Conservation (phyloP, 92 coral and sea anemone species). For the Zoanthus sociatus region DNA sequence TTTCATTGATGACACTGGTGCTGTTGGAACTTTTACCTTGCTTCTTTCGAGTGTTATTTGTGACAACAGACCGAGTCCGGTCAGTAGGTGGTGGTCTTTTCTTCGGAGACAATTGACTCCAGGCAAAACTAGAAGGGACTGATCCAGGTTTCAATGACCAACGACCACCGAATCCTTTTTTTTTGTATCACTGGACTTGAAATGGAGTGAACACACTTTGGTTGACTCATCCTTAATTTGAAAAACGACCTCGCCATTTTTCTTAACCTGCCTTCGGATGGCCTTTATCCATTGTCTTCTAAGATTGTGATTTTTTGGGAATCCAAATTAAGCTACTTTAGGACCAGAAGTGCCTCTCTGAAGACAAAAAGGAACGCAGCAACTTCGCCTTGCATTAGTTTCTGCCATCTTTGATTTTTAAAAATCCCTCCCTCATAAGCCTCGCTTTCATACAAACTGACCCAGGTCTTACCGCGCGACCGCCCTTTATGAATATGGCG, state of each 20-base stretch:
- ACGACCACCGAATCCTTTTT: slow-evolving; percentile 56
- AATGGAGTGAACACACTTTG: slow-evolving; percentile 69
- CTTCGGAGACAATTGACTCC: slow-evolving; percentile 48
- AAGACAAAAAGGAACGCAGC: slow-evolving; percentile 38
- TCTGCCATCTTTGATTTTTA: background rate
- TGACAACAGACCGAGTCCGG: slow-evolving; percentile 37
- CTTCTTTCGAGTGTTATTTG: slow-evolving; percentile 13
- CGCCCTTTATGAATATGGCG: slow-evolving; percentile 5
- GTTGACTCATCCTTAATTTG: slow-evolving; percentile 26
- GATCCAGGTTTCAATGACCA: slow-evolving; percentile 25
- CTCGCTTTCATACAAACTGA: background rate
- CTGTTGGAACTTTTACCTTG: background rate
- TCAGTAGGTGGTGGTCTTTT: slow-evolving; percentile 1
- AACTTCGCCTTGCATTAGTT: background rate
- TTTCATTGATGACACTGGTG: background rate
- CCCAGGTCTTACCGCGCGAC: slow-evolving; percentile 13
- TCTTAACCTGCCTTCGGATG: slow-evolving; percentile 9
- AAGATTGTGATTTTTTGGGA: background rate
- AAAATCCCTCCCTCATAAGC: background rate
- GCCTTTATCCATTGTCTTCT: slow-evolving; percentile 20
- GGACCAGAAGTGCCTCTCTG: slow-evolving; percentile 34
- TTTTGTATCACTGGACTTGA: slow-evolving; percentile 45
- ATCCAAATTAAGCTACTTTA: slow-evolving; percentile 1
- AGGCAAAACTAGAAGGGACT: slow-evolving; percentile 45
- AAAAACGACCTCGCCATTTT: background rate